Evolutionary conservation across 2,888 invertebrate genomes (phyloP).

Genomic region (Chalcosyrphus nemorum): DNA sequence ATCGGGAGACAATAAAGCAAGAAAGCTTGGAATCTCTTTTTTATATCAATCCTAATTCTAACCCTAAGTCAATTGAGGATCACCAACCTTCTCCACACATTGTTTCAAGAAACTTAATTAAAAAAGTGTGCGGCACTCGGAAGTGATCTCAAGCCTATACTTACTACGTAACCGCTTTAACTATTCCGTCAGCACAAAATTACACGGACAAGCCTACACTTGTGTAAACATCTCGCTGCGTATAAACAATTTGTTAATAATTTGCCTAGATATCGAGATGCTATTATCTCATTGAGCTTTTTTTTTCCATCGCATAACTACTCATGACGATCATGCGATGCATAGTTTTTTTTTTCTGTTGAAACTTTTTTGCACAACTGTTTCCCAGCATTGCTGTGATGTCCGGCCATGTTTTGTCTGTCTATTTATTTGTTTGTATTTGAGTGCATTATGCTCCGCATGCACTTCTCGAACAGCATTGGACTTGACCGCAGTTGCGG

Average conservation of each 20-base stretch:
- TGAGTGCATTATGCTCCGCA: constrained; percentile 66
- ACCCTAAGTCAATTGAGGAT: too few relatives aligned
- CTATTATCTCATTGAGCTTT: constrained; percentile 27
- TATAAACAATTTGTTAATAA: not conserved
- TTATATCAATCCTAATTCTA: too few relatives aligned
- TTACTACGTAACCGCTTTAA: not conserved
- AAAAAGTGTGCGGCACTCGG: not conserved
- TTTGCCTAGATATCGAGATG: constrained; percentile 15
- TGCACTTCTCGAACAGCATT: constrained; percentile 69
- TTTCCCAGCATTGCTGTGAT: not conserved
- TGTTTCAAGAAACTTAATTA: too few relatives aligned
- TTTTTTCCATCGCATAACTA: too few relatives aligned
- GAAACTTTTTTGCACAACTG: constrained; percentile 33
- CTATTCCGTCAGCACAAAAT: not conserved
- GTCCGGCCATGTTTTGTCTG: constrained; percentile 26
- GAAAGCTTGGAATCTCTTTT: too few relatives aligned
- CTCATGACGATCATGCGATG: constrained; percentile 20
- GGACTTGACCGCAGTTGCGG: constrained; percentile 73
- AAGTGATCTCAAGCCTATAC: not conserved
- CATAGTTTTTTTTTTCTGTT: not conserved
- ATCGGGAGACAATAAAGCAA: too few relatives aligned
- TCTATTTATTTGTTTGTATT: not conserved
- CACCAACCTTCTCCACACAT: too few relatives aligned
- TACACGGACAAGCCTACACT: constrained; percentile 17
- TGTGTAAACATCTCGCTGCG: not conserved